Evolutionary conservation across 2,113 vertebrate species (phyloP).

Genomic region (Gyps fulvus): DNA sequence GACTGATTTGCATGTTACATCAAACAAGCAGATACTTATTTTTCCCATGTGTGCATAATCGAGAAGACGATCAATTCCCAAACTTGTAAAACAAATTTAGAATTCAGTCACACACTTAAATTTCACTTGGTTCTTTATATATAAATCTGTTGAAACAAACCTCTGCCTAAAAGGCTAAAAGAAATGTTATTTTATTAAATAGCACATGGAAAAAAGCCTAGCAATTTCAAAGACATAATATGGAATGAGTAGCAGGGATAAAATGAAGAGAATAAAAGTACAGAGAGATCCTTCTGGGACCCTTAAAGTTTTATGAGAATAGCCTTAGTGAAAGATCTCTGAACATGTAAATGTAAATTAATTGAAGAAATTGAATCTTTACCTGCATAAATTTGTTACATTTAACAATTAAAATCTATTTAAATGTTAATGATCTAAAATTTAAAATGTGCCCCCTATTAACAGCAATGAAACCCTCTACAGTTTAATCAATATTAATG

Average conservation of each 20-base stretch:
- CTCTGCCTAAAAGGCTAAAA: not conserved
- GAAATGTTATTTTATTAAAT: not conserved
- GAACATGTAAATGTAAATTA: slow-evolving; percentile 39
- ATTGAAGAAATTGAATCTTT: slow-evolving; percentile 44
- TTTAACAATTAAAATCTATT: slow-evolving; percentile 60
- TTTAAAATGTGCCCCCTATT: slow-evolving; percentile 43
- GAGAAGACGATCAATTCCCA: not conserved
- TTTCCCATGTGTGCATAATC: not conserved
- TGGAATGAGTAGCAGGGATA: not conserved
- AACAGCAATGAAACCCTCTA: slow-evolving; percentile 28
- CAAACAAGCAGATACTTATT: not conserved
- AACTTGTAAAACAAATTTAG: not conserved
- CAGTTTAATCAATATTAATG: slow-evolving; percentile 63
- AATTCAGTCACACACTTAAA: not conserved
- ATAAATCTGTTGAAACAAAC: slow-evolving; percentile 18
- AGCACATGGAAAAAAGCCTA: slow-evolving; percentile 13
- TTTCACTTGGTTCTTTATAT: not conserved
- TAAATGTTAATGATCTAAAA: slow-evolving; percentile 43
- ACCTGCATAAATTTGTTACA: slow-evolving; percentile 47
- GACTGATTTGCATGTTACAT: not conserved
- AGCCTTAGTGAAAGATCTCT: not conserved
- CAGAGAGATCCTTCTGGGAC: slow-evolving; percentile 6
- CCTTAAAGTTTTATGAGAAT: slow-evolving; percentile 41
- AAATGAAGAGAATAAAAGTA: slow-evolving; percentile 37
- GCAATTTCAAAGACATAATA: slow-evolving; percentile 42